A percentile compares a stretch with the other conserved stretches of the same genome.
These are phyloP conservation scores for Sinella curviseta DNA, from an alignment of 1,140 invertebrate species.

Conservation along the genomic window DNA sequence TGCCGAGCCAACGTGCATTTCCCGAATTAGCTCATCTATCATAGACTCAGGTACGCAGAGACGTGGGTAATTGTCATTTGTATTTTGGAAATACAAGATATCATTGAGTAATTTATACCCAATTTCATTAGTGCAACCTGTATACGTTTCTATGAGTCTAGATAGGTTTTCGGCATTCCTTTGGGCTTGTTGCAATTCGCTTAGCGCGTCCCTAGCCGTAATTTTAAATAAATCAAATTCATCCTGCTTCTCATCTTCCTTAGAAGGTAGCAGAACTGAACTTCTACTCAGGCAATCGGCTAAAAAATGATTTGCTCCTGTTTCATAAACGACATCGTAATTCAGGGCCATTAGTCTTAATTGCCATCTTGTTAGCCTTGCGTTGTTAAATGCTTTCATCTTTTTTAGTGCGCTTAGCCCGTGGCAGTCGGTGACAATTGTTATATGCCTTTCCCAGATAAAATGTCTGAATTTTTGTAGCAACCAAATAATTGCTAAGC, in stretches of 20 bases:
- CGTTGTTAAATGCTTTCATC: background rate
- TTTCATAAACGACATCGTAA: background rate
- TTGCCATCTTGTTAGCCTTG: background rate
- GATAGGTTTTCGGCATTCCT: no score
- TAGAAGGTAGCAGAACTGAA: background rate
- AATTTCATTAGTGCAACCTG: no score
- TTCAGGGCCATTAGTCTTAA: background rate
- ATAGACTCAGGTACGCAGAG: no score
- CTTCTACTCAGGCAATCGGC: background rate
- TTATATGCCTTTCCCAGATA: background rate
- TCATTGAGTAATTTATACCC: no score
- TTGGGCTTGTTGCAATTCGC: no score
- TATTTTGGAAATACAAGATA: no score
- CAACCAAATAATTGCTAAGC: background rate
- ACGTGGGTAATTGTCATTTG: no score
- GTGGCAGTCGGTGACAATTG: background rate
- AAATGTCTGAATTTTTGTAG: background rate
- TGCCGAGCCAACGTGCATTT: no score
- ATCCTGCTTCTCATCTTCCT: background rate
- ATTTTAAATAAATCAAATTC: no score
- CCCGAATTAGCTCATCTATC: no score
- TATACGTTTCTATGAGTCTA: no score
- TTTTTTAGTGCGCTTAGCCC: background rate
- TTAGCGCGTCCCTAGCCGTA: no score
- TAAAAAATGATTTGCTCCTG: background rate